Conservation (phyloP, 2,113 vertebrate species). For the Tringa solitaria region DNA sequence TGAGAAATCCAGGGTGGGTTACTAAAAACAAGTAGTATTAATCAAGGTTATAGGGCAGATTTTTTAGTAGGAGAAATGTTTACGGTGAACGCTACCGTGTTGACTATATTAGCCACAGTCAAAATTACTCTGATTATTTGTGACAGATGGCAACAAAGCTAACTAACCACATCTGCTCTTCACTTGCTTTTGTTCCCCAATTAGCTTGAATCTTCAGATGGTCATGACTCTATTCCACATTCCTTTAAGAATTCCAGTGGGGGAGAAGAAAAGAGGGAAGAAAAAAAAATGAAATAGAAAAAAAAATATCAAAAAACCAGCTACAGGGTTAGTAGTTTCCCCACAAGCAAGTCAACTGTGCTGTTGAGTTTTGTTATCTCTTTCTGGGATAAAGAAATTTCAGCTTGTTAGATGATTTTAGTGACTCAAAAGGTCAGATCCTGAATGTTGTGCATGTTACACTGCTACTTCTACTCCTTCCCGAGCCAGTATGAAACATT, state of each 20-base stretch:
- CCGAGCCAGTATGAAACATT: neutral
- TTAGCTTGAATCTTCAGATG: slow-evolving; percentile 50
- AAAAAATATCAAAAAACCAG: neutral
- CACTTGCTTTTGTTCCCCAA: slow-evolving; percentile 49
- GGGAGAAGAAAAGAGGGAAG: neutral
- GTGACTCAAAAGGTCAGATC: neutral
- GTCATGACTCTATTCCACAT: slow-evolving; percentile 5
- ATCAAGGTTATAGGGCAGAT: neutral
- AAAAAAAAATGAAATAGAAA: neutral
- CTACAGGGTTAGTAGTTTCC: neutral
- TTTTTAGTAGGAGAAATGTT: slow-evolving; percentile 17
- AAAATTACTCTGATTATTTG: slow-evolving; percentile 50
- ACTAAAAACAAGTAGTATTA: slow-evolving; percentile 17
- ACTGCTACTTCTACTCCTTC: neutral
- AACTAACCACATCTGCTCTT: slow-evolving; percentile 53
- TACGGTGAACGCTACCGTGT: neutral
- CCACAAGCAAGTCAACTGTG: neutral
- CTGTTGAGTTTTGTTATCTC: neutral
- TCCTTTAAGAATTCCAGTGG: slow-evolving; percentile 29
- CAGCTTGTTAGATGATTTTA: slow-evolving; percentile 11
- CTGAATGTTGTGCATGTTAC: neutral
- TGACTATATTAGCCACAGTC: slow-evolving; percentile 27
- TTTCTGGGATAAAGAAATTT: neutral
- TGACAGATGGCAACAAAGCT: slow-evolving; percentile 53
- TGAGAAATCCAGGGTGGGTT: neutral